Conservation (phyloP, 2,797 vertebrate species). For the Hephaestus fuliginosus region DNA sequence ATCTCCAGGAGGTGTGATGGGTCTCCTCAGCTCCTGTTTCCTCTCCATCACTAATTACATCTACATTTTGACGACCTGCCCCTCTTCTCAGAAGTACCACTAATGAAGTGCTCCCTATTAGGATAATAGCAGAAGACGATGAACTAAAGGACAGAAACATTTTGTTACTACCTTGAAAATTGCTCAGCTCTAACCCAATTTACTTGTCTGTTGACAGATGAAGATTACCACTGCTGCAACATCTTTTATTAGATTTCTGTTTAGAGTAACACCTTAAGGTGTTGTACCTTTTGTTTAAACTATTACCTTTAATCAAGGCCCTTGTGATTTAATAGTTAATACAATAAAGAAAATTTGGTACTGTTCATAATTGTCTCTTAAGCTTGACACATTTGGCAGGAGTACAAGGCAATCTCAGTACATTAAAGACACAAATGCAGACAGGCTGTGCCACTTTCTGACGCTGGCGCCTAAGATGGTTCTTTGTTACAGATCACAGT, state of each 20-base stretch:
- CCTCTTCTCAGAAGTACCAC: conserved; percentile 42
- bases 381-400: conserved; percentile 18
- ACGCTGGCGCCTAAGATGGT: background rate
- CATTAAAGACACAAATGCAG: conserved; percentile 13
- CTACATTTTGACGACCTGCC: conserved; percentile 34
- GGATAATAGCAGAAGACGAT: conserved; percentile 53
- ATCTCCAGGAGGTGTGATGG: conserved; percentile 53
- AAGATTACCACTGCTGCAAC: background rate
- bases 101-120: conserved; percentile 72
- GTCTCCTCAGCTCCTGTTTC: conserved; percentile 73
- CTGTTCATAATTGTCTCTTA: background rate
- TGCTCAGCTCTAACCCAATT: conserved; percentile 32
- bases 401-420: background rate
- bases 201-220: background rate
- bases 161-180: conserved; percentile 56
- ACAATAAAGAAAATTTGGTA: background rate
- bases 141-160: conserved; percentile 42
- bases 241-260: conserved; percentile 1
- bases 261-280: background rate
- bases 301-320: background rate
- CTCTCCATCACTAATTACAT: conserved; percentile 75
- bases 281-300: conserved; percentile 4
- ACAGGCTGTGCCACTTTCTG: background rate
- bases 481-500: conserved; percentile 10
- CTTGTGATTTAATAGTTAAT: background rate